A percentile compares a stretch with the other conserved stretches of the same genome.
These are phyloP conservation scores for Pemphigus obesinymphae DNA, from an alignment of 1,140 invertebrate species.

Conservation along the genomic window DNA sequence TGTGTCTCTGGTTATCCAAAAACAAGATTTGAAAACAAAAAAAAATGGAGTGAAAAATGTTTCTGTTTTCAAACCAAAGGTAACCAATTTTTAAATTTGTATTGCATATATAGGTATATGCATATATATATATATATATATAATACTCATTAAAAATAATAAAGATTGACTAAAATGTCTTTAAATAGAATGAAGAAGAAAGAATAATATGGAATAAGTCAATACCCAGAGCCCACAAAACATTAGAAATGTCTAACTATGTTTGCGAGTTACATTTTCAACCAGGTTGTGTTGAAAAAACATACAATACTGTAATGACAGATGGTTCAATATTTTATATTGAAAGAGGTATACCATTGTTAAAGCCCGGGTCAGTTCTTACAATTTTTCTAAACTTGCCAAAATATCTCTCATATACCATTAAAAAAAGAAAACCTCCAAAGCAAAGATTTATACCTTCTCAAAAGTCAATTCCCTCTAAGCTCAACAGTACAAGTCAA, in stretches of 20 bases:
- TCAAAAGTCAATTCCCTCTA: background rate
- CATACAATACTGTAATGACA: background rate
- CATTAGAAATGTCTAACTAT: background rate
- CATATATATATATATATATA: background rate
- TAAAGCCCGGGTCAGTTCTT: background rate
- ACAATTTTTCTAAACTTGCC: background rate
- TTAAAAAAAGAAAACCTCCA: background rate
- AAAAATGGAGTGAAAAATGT: background rate
- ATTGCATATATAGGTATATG: background rate
- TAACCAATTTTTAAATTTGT: background rate
- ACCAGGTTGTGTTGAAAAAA: background rate
- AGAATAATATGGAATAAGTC: background rate
- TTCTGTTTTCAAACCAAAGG: background rate
- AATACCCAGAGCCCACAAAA: background rate
- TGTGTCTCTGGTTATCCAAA: background rate
- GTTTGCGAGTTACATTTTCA: background rate
- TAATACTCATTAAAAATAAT: no score
- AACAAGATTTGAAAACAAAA: background rate
- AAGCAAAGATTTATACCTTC: background rate
- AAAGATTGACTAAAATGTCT: background rate
- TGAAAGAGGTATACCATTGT: background rate
- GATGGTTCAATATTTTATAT: background rate
- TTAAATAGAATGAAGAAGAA: background rate
- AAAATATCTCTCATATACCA: background rate
- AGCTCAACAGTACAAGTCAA: background rate